Evolutionary conservation across 2,797 vertebrate species (phyloP).

Genomic region (Halcyon smyrnensis): DNA sequence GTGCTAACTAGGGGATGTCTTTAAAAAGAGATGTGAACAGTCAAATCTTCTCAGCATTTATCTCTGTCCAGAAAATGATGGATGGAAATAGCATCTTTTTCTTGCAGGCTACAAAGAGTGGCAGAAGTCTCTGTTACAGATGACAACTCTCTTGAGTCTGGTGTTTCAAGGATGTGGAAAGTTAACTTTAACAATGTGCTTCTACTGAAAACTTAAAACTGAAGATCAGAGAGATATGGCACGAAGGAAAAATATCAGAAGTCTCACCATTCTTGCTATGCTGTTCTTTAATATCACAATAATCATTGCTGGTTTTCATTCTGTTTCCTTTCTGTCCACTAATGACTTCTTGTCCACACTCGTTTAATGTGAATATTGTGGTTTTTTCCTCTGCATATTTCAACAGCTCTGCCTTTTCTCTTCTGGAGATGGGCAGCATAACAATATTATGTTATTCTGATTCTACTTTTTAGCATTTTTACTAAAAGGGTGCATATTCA

Average conservation of each 20-base stretch:
- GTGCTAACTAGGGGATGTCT: not conserved
- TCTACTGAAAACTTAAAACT: not conserved
- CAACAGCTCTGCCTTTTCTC: not conserved
- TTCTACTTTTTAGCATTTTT: not conserved
- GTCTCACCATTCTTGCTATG: not conserved
- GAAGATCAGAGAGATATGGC: not conserved
- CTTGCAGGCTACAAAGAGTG: not conserved
- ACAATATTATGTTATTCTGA: not conserved
- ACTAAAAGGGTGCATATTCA: fast-evolving
- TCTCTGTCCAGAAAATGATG: not conserved
- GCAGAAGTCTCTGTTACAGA: not conserved
- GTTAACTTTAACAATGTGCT: not conserved
- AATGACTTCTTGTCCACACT: not conserved
- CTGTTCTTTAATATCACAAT: fast-evolving
- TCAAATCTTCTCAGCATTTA: slow-evolving; percentile 5
- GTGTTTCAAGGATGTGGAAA: not conserved
- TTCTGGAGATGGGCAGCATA: not conserved
- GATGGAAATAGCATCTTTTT: not conserved
- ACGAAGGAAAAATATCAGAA: not conserved
- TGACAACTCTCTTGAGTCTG: not conserved
- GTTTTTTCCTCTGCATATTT: not conserved
- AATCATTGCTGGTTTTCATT: not conserved
- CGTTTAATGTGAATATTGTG: not conserved
- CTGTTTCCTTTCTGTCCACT: not conserved
- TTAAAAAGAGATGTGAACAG: slow-evolving; percentile 27